Conservation (phyloP, 2,797 vertebrate species). For the Tapirus indicus region DNA sequence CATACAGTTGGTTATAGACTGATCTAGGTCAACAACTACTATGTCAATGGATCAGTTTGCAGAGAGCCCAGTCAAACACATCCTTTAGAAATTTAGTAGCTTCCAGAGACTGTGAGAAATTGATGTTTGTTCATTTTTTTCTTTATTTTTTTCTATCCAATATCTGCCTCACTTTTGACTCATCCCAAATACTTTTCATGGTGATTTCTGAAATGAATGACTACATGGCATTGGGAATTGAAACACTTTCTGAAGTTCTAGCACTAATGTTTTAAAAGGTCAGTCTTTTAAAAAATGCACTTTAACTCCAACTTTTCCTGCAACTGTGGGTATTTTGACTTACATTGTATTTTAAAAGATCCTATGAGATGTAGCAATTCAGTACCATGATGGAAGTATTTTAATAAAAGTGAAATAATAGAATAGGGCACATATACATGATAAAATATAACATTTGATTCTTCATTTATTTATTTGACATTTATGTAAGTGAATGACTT, state of each 20-base stretch:
- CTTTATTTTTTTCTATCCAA: background rate
- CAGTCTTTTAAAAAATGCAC: slow-evolving; percentile 25
- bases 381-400: background rate
- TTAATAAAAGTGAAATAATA: background rate
- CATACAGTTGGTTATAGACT: background rate
- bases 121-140: background rate
- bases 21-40: background rate
- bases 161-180: background rate
- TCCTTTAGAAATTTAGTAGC: background rate
- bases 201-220: slow-evolving; percentile 51
- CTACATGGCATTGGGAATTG: slow-evolving; percentile 19
- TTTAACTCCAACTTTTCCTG: slow-evolving; percentile 9
- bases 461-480: background rate
- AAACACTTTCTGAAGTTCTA: slow-evolving; percentile 40
- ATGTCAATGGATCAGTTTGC: background rate
- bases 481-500: background rate
- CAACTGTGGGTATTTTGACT: slow-evolving; percentile 22
- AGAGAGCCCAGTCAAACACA: background rate
- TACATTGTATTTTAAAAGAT: background rate
- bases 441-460: background rate
- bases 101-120: background rate
- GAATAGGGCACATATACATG: background rate
- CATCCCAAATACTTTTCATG: slow-evolving; percentile 21
- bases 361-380: background rate
- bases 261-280: slow-evolving; percentile 27